These are phyloP conservation scores for Trichopoda pennipes DNA, from an alignment of 2,888 invertebrate species.

Conservation along the genomic window DNA sequence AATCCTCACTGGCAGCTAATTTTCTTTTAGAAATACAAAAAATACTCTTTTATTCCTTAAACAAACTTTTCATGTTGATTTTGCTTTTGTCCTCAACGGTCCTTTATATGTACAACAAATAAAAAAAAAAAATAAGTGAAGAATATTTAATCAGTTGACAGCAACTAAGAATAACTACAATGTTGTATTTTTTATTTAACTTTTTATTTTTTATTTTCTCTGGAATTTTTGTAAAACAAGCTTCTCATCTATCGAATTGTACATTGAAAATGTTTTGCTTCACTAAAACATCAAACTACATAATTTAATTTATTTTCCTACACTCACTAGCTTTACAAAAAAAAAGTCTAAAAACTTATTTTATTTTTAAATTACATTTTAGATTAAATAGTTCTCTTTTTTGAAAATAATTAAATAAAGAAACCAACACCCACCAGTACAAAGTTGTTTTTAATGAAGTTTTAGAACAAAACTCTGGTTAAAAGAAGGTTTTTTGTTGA, in stretches of 20 bases:
- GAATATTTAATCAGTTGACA: constrained; percentile 42
- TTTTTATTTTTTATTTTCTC: neutral
- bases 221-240: neutral
- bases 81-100: constrained; percentile 26
- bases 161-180: constrained; percentile 7
- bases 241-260: neutral
- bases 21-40: neutral
- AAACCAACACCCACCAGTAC: constrained; percentile 8
- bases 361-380: constrained; percentile 24
- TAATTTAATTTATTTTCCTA: constrained; percentile 51
- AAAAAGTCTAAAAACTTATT: constrained; percentile 18
- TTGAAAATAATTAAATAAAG: constrained; percentile 19
- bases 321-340: neutral
- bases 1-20: constrained; percentile 1
- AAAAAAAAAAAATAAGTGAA: neutral
- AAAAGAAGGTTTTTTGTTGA: neutral
- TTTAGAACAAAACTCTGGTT: constrained; percentile 3
- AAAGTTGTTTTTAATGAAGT: neutral
- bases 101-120: constrained; percentile 7
- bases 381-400: constrained; percentile 34
- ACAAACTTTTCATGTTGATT: constrained; percentile 29
- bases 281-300: constrained; percentile 33
- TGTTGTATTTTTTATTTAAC: neutral
- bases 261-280: neutral
- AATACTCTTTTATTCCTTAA: neutral